Conservation (phyloP, 2,113 vertebrate species). For the Fulica atra region DNA sequence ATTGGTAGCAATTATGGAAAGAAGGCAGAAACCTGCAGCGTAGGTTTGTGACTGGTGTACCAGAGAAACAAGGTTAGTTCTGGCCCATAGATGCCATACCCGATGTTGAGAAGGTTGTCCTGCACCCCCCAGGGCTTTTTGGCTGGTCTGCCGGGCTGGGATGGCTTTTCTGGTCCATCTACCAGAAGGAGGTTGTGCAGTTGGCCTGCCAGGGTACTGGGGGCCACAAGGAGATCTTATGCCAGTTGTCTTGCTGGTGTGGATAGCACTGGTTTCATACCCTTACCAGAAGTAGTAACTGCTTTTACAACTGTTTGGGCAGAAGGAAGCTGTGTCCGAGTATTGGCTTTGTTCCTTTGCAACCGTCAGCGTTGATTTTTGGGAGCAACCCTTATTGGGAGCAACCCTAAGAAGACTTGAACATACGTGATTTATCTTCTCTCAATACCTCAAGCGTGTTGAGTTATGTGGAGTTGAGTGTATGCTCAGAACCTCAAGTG, state of each 20-base stretch:
- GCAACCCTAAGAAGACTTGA: conserved; percentile 33
- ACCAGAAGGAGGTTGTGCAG: background rate
- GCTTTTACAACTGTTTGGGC: background rate
- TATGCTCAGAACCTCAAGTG: background rate
- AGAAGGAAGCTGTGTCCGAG: background rate
- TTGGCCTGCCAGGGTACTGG: background rate
- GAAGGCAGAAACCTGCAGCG: background rate
- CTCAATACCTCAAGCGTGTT: conserved; percentile 31
- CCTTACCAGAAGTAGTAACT: background rate
- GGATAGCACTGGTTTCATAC: background rate
- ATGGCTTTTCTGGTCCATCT: background rate
- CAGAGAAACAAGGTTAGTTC: background rate
- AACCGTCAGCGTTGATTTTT: background rate
- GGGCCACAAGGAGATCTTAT: rapidly evolving
- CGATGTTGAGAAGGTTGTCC: background rate
- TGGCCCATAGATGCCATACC: rapidly evolving
- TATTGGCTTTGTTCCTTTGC: background rate
- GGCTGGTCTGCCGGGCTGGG: background rate
- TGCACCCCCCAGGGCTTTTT: background rate
- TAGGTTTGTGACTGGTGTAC: background rate
- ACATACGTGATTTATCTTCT: background rate
- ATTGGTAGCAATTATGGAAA: background rate
- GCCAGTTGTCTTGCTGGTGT: background rate
- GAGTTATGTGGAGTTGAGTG: conserved; percentile 20
- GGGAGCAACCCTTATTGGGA: conserved; percentile 8